Evolutionary conservation across 2,113 vertebrate species (phyloP).

Genomic region (Sigmodon hispidus): DNA sequence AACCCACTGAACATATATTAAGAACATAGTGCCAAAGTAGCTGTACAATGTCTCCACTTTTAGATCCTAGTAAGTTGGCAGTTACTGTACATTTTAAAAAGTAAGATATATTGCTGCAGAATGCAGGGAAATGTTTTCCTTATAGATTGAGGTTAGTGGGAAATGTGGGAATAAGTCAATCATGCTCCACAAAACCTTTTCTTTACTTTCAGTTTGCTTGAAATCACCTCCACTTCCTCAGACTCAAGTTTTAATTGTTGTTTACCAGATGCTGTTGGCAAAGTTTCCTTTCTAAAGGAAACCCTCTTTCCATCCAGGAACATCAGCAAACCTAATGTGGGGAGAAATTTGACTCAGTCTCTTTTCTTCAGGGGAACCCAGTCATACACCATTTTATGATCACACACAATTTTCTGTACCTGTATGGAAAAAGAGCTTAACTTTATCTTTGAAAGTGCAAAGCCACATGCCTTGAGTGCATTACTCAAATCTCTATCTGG

Average conservation of each 20-base stretch:
- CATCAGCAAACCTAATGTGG: neutral
- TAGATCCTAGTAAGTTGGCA: slow-evolving; percentile 19
- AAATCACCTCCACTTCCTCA: neutral
- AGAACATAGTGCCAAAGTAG: slow-evolving; percentile 5
- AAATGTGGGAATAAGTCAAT: slow-evolving; percentile 39
- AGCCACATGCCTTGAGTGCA: neutral
- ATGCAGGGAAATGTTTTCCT: slow-evolving; percentile 42
- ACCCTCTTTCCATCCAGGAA: neutral
- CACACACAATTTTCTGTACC: neutral
- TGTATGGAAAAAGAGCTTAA: neutral
- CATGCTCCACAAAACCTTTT: neutral
- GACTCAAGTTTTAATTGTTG: neutral
- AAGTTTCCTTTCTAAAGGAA: neutral
- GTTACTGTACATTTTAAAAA: slow-evolving; percentile 8
- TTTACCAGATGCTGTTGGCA: neutral
- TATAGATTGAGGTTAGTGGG: neutral
- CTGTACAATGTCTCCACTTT: slow-evolving; percentile 16
- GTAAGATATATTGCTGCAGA: slow-evolving; percentile 49
- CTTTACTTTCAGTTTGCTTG: neutral
- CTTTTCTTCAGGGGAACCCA: neutral
- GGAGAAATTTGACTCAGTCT: neutral
- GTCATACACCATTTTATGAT: neutral
- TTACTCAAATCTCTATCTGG: neutral
- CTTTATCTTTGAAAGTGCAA: neutral
- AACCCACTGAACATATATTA: slow-evolving; percentile 33